Evolutionary conservation across 2,888 invertebrate genomes (phyloP).

Genomic region (Argynnis bischoffii): DNA sequence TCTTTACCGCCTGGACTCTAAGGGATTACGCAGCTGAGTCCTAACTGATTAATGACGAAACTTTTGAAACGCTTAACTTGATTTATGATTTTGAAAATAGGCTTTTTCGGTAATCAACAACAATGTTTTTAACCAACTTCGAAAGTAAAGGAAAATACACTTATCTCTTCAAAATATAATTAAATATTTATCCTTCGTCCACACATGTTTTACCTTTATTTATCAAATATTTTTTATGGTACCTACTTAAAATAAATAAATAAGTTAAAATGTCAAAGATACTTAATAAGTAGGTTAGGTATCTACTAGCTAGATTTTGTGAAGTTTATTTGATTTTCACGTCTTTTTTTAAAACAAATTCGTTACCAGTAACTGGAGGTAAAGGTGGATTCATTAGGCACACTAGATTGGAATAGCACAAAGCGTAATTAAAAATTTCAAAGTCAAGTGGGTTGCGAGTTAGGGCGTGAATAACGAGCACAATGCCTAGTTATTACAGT

Average conservation of each 20-base stretch:
- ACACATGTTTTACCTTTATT: no score
- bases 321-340: not conserved
- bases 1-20: slow-evolving; percentile 45
- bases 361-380: not conserved
- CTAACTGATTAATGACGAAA: slow-evolving; percentile 62
- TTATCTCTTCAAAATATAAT: no score
- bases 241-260: no score
- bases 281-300: no score
- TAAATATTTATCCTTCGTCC: not conserved
- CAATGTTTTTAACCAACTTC: slow-evolving; percentile 27
- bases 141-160: not conserved
- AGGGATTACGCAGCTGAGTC: slow-evolving; percentile 66
- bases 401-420: slow-evolving; percentile 36
- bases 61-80: slow-evolving; percentile 51
- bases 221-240: no score
- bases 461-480: slow-evolving; percentile 48
- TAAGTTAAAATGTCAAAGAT: no score
- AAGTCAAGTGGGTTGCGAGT: slow-evolving; percentile 45
- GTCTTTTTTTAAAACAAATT: not conserved
- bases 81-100: slow-evolving; percentile 50
- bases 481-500: slow-evolving; percentile 63
- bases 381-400: slow-evolving; percentile 35
- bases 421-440: slow-evolving; percentile 45
- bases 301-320: not conserved
- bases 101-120: slow-evolving; percentile 44